Conservation (phyloP, 2,888 invertebrate species). For the Scaptomyza parva region DNA sequence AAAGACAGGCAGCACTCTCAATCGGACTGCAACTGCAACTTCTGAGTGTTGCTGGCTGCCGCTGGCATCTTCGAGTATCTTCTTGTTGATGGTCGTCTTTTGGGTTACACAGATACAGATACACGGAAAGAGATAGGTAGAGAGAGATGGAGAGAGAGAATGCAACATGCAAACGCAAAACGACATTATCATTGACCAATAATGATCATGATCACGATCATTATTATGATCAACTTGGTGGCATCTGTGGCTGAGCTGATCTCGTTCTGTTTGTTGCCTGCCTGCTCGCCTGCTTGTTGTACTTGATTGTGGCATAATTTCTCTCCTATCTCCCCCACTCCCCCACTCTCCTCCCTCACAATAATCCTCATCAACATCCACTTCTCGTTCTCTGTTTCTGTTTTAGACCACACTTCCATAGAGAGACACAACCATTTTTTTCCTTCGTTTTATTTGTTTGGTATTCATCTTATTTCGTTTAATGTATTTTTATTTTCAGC, state of each 20-base stretch:
- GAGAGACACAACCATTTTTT: slow-evolving; percentile 67
- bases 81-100: slow-evolving; percentile 43
- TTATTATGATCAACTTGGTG: slow-evolving; percentile 22
- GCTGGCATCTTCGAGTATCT: slow-evolving; percentile 21
- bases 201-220: slow-evolving; percentile 45
- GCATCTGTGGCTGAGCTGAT: slow-evolving; percentile 37
- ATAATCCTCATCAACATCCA: not conserved
- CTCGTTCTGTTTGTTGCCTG: slow-evolving; percentile 38
- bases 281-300: slow-evolving; percentile 49
- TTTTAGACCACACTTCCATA: slow-evolving; percentile 9
- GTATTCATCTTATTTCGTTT: slow-evolving; percentile 80
- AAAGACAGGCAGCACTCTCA: slow-evolving; percentile 36
- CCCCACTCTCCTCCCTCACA: not conserved
- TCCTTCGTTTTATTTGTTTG: slow-evolving; percentile 58
- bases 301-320: slow-evolving; percentile 82
- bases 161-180: slow-evolving; percentile 69
- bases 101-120: slow-evolving; percentile 20
- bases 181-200: slow-evolving; percentile 67
- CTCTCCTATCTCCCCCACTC: slow-evolving; percentile 30
- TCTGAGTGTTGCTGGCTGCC: slow-evolving; percentile 34
- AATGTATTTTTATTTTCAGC: slow-evolving; percentile 79
- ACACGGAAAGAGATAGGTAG: not conserved
- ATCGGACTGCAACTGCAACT: slow-evolving; percentile 44
- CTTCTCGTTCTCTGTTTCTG: not conserved
- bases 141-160: slow-evolving; percentile 3